These are phyloP conservation scores for Galaxias olidus DNA, from an alignment of 2,797 vertebrate species.

Conservation along the genomic window DNA sequence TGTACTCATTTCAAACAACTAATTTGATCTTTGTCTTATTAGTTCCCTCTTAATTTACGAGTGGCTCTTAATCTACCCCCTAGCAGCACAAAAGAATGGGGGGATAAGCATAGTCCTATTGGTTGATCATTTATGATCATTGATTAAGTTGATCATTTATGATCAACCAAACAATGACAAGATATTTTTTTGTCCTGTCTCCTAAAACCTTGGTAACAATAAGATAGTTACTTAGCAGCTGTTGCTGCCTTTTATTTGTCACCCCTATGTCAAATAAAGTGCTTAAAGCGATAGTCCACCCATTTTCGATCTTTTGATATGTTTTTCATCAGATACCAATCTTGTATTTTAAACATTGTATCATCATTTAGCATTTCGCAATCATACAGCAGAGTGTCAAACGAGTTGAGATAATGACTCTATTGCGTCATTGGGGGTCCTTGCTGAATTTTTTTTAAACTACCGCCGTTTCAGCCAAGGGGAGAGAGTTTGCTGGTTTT, in stretches of 20 bases:
- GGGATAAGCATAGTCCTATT: background rate
- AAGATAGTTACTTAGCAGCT: conserved; percentile 6
- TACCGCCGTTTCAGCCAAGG: too few species aligned
- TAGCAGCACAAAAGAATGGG: background rate
- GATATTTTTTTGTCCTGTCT: background rate
- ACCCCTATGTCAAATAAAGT: conserved; percentile 2
- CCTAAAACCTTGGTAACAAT: conserved; percentile 14
- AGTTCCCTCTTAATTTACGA: conserved; percentile 2
- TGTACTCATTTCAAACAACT: conserved; percentile 2
- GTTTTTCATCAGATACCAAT: too few species aligned
- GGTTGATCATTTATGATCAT: background rate
- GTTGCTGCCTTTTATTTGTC: background rate
- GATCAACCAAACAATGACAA: conserved; percentile 9
- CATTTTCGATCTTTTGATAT: too few species aligned
- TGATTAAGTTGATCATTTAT: too few species aligned
- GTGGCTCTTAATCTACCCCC: background rate
- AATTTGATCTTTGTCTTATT: conserved; percentile 19
- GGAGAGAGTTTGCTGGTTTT: too few species aligned
- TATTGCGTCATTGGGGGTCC: too few species aligned
- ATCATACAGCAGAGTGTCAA: too few species aligned
- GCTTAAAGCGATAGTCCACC: too few species aligned
- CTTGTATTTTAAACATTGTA: too few species aligned
- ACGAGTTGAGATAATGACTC: too few species aligned
- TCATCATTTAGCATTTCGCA: too few species aligned
- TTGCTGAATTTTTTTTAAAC: too few species aligned